Percentiles rank a stretch among this genome's conserved stretches.
Evolutionary conservation across 2,797 vertebrate species (phyloP).

Genomic region (Squalus acanthias): DNA sequence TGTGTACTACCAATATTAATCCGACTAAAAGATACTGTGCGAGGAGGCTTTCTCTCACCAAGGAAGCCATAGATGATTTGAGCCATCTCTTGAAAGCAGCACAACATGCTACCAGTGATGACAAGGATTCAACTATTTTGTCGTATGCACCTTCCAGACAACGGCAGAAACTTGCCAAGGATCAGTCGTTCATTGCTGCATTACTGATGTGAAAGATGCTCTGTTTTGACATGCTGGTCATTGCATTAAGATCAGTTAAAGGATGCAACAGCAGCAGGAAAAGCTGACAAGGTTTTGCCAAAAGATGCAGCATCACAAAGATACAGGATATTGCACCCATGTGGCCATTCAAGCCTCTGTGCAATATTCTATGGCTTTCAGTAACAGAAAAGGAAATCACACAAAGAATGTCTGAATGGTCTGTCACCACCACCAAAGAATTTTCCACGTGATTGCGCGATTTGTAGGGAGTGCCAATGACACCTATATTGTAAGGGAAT

Average conservation of each 20-base stretch:
- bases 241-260: not conserved
- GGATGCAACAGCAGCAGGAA: not conserved
- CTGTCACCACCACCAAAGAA: not conserved
- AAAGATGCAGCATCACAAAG: not conserved
- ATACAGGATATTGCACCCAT: not conserved
- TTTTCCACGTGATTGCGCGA: not conserved
- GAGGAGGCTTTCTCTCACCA: not conserved
- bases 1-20: not conserved
- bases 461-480: not conserved
- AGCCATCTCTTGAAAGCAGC: not conserved
- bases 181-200: not conserved
- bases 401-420: not conserved
- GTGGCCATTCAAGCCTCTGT: not conserved
- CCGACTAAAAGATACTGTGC: not conserved
- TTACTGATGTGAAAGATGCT: not conserved
- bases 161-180: not conserved
- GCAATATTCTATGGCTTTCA: not conserved
- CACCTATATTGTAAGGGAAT: not conserved
- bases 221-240: not conserved
- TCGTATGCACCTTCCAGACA: not conserved
- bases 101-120: not conserved
- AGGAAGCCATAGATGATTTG: not conserved
- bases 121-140: not conserved
- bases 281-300: not conserved
- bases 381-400: not conserved